These are phyloP conservation scores for Ophonus ardosiacus DNA, from an alignment of 2,888 invertebrate species.

Conservation along the genomic window DNA sequence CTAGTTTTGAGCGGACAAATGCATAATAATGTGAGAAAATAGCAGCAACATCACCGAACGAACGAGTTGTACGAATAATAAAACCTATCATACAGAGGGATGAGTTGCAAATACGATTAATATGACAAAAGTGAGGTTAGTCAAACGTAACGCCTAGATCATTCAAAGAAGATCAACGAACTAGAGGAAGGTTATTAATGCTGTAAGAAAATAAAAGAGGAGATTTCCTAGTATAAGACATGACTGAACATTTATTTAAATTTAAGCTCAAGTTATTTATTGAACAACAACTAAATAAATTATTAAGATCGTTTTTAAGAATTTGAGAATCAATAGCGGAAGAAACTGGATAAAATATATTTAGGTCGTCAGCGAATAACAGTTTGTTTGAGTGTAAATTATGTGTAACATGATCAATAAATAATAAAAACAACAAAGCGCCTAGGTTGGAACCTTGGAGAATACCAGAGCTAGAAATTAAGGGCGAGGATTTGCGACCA, in stretches of 20 bases:
- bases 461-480: too few species aligned
- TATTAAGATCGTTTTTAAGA: background rate
- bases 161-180: background rate
- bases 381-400: conserved; percentile 1
- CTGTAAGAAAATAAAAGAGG: background rate
- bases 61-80: too few species aligned
- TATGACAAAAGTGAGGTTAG: background rate
- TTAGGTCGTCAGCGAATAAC: background rate
- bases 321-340: background rate
- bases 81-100: too few species aligned
- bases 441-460: background rate
- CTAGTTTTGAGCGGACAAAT: too few species aligned
- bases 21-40: too few species aligned
- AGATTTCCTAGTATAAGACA: too few species aligned
- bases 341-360: background rate
- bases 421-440: background rate
- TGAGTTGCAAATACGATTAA: background rate
- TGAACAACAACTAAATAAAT: background rate
- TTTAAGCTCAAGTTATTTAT: background rate
- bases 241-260: too few species aligned
- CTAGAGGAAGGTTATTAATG: background rate
- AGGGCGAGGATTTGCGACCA: too few species aligned
- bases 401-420: conserved; percentile 1
- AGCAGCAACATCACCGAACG: too few species aligned
- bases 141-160: background rate